Conservation (phyloP, 2,113 vertebrate species). For the Papio anubis region DNA sequence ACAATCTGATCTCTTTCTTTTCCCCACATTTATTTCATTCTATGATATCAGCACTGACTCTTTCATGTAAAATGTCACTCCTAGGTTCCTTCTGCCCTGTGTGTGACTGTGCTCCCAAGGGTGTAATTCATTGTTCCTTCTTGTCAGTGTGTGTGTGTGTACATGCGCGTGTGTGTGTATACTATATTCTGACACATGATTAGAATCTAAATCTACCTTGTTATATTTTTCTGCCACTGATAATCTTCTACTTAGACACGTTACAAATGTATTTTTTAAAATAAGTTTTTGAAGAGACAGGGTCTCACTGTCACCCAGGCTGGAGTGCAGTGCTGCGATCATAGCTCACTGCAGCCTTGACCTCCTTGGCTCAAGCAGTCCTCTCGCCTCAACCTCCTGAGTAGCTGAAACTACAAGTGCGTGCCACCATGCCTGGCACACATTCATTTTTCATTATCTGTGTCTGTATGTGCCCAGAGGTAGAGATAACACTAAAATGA, state of each 20-base stretch:
- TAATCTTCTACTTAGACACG: background rate
- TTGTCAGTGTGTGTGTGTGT: background rate
- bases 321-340: too few species aligned
- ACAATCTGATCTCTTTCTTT: too few species aligned
- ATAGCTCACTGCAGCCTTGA: too few species aligned
- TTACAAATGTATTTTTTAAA: background rate
- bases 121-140: background rate
- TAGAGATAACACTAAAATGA: background rate
- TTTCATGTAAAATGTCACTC: background rate
- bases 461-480: background rate
- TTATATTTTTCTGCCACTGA: background rate
- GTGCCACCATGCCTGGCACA: too few species aligned
- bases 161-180: rapidly evolving
- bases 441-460: background rate
- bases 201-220: background rate
- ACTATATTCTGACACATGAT: background rate
- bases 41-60: background rate
- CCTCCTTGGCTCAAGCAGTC: too few species aligned
- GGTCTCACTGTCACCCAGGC: too few species aligned
- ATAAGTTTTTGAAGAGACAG: too few species aligned
- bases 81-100: background rate
- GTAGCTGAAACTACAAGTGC: too few species aligned
- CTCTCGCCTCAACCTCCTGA: too few species aligned
- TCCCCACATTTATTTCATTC: background rate
- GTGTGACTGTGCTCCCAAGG: background rate